Evolutionary conservation across 2,113 vertebrate genomes (phyloP).

Genomic region (Etheostoma cragini): DNA sequence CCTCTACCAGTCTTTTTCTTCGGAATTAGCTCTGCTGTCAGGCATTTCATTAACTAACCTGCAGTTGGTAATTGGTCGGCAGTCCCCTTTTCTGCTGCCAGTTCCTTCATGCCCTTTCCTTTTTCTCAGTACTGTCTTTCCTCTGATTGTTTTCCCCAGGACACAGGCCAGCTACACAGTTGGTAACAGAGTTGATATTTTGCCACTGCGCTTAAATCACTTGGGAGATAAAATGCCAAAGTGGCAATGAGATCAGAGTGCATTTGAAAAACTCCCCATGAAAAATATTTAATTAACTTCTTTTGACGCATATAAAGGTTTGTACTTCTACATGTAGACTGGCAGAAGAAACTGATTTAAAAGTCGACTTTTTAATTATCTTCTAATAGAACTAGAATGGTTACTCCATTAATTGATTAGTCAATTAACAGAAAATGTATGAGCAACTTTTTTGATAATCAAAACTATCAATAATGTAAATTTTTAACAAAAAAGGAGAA

Average conservation of each 20-base stretch:
- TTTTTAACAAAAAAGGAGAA: background rate
- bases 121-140: background rate
- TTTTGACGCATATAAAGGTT: background rate
- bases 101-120: slow-evolving; percentile 3
- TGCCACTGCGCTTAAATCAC: background rate
- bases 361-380: background rate
- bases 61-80: slow-evolving; percentile 42
- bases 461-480: background rate
- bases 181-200: slow-evolving; percentile 14
- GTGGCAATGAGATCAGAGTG: slow-evolving; percentile 14
- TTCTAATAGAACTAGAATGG: background rate
- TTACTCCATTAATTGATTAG: background rate
- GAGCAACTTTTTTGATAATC: background rate
- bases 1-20: too few species aligned
- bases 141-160: slow-evolving; percentile 22
- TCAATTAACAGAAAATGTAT: background rate
- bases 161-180: background rate
- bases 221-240: slow-evolving; percentile 24
- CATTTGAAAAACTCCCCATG: background rate
- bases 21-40: background rate
- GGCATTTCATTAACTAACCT: background rate
- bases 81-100: background rate
- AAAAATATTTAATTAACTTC: background rate
- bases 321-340: accelerated
- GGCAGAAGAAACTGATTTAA: background rate